Evolutionary conservation across 2,113 vertebrate species (phyloP), one percentile per base, ranked within the genome.

Genomic region (Vulpes lagopus): DNA sequence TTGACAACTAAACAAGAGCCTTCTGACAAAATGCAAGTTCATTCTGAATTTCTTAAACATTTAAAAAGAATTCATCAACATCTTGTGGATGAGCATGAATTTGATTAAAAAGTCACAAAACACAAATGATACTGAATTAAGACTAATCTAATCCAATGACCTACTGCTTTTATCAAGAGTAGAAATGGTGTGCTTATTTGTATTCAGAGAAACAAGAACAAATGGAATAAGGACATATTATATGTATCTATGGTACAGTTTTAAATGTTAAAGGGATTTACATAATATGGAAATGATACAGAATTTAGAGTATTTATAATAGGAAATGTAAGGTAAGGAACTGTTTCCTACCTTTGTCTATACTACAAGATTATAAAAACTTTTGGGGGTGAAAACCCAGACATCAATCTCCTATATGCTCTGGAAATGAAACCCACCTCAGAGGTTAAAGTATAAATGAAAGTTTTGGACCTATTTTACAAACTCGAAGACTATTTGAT

Each of bases 21-120:
- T 80, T 93, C 84, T 64, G 82, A 97, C 35, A 80, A 97, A 95
- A 92, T 8, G 35, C 4, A 90, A 67, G 38, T 57, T 93, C 73
- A 38, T 6, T 43, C 9, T 80, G 23, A 84, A 80, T 89, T 94
- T 86, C 51, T 71, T 38, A 76, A 76, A 17, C 4, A 5, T 27
- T 73, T 23, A 22, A 11, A 17, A n/a, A 65, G 6, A 38, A 76
- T 57, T 80, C 59, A 64, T 35, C 62, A 60, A 80, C 14, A 35
- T 81, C 83, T 74, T 53, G 67, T 93, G 76, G 94, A 20, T 82
- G n/a, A 95, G 35, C 23, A 79, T 8, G 57, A 62, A 79, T 91
- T 64, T 62, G 76, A 87, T 49, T 27, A 67, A 60, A 55, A 91
- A 89, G 96, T 83, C 80, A 92, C 15, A 92, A 89, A 49, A 59